Conservation (phyloP, 1,140 invertebrate genomes). For the Bombus waltoni region DNA sequence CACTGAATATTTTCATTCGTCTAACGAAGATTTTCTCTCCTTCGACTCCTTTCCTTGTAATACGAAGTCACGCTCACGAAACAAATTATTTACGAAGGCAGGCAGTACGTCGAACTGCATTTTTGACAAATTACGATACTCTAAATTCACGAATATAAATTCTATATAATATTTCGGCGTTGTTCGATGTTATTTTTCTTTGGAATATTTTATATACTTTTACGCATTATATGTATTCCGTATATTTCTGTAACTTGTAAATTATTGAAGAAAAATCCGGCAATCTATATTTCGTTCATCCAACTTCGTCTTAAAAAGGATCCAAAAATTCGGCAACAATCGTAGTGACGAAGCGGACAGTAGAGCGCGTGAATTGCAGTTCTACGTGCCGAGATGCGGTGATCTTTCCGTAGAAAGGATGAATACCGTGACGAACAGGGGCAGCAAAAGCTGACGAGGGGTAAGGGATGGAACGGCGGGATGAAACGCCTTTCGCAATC, state of each 20-base stretch:
- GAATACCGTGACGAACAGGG: slow-evolving; percentile 53
- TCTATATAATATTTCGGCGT: too few species aligned
- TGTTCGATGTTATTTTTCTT: too few species aligned
- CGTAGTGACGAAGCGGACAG: background rate
- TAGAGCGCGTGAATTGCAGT: slow-evolving; percentile 23
- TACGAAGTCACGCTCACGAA: background rate
- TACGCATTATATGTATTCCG: too few species aligned
- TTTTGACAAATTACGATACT: too few species aligned
- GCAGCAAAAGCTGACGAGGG: slow-evolving; percentile 19
- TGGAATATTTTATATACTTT: too few species aligned
- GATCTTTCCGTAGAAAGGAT: slow-evolving; percentile 38
- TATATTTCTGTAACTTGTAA: too few species aligned
- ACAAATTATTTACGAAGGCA: too few species aligned
- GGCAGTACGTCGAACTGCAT: too few species aligned
- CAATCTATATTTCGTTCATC: background rate
- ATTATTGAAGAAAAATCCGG: background rate
- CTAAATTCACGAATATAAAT: too few species aligned
- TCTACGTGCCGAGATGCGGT: background rate
- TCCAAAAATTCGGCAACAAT: slow-evolving; percentile 20
- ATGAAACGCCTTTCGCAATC: slow-evolving; percentile 74
- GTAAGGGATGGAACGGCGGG: slow-evolving; percentile 45
- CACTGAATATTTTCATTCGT: background rate
- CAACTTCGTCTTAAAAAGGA: background rate
- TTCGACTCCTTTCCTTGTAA: background rate
- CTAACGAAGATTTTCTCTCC: background rate